Evolutionary conservation across 2,113 vertebrate genomes (phyloP), one percentile per base, ranked within the genome.

Genomic region (Saguinus imperator): DNA sequence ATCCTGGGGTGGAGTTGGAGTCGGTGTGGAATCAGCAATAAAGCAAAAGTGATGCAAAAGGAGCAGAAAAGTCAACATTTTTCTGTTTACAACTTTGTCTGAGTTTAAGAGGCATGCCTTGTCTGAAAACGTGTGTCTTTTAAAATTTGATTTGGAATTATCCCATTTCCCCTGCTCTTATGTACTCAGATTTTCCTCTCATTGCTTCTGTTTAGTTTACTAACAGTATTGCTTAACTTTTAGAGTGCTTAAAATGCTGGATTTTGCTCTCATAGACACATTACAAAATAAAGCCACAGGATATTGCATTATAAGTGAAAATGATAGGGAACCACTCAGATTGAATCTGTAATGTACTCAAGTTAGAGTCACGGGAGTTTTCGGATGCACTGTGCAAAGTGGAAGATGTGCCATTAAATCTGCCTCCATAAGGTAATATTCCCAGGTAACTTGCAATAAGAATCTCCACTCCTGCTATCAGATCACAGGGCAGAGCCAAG

Each of bases 221-320:
- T 48, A 85, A 91, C 23, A 40, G 55, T 52, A 61, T 79, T 55
- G 52, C 88, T 95, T 85, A 87, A 92, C 70, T 76, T 64, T 48
- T 80, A 66, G 88, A 87, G 23, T n/a, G 91, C 25, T 70, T 35
- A 72, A 57, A 76, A 83, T 77, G 89, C 52, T 82, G 48, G 58
- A 81, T 88, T 84, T 94, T 94, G 58, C 89, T 91, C 40, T n/a
- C 4, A 13, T 94, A 94, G 77, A 73, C 40, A 94, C 23, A 89
- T 55, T 86, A 52, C 52, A 96, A 91, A 93, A 95, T 94, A 93
- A 91, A 94, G 45, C 72, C 52, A 93, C 27, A 64, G 89, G 96
- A 75, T 95, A 89, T 87, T 95, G 45, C 95, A 75, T 95, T 93
- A 3, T 86, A 91, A 93, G 58, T 66, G 40, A 96, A 79, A 95